Base-by-base conservation (phyloP, 2,113 vertebrate genomes). In the Micromys minutus region DNA sequence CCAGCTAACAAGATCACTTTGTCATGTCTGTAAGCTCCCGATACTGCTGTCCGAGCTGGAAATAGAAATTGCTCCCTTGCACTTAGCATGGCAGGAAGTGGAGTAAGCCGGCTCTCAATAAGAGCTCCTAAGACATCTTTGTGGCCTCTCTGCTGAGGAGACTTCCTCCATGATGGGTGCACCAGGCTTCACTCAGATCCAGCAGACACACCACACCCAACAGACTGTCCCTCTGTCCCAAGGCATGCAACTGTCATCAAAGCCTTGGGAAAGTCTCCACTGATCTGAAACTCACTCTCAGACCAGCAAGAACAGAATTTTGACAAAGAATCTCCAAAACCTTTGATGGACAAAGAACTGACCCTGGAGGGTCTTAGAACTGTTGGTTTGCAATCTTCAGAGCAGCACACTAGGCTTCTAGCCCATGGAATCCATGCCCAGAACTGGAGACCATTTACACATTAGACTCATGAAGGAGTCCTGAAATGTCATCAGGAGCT, bases 21-120 rank as follows among this genome's bases (percentile, higher is more conserved):
- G 95, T 98, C 98, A 98, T 98, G 96, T 97, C 98, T 96, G 97
- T 98, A 98, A 98, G 97, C 97, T 97, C 94, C 97, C 79, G 90
- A 92, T 96, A 98, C 95, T 98, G 96, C 97, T 97, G 91, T 95
- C 97, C 97, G 96, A 97, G 95, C 92, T 97, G 94, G 95, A 42
- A 97, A 96, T 97, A 97, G 97, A 98, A 98, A 98, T 96, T 97
- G 97, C 97, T 98, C 94, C 97, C 84, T n/a, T n/a, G 93, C 97
- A 98, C 95, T 96, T 97, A 94, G 81, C 77, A 94, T 85, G 81
- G 95, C 96, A 97, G 87, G 94, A 96, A 98, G 93, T 85, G 7
- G 76, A 96, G 96, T 90, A 97, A 98, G 97, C 94, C 45, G 19
- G 80, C 57, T 42, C 80, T 98, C 97, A 97, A 96, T 97, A 98